phyloP scores from a whole-genome alignment of 2,113 vertebrate genomes.

The Hydrochoerus hydrochaeris region DNA sequence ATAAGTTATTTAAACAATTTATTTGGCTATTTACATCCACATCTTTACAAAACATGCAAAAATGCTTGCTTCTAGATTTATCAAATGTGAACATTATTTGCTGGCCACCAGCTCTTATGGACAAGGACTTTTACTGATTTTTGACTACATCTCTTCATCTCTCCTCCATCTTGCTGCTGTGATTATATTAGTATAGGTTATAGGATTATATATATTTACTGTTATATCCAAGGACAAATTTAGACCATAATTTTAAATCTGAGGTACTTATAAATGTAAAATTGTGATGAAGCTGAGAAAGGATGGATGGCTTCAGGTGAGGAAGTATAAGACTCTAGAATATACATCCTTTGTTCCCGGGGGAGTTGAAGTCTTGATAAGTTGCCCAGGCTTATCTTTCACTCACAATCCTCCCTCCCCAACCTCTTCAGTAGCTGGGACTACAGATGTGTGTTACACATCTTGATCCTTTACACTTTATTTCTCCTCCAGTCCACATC shows the following conservation, averaged over 20 bases:
- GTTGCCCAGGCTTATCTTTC: background rate
- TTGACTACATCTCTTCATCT: background rate
- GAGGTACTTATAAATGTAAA: background rate
- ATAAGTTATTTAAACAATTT: background rate
- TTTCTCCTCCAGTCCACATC: background rate
- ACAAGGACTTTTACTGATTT: background rate
- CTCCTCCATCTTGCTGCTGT: background rate
- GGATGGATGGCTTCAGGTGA: background rate
- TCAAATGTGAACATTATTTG: background rate
- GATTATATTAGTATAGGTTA: background rate
- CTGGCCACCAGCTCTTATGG: background rate
- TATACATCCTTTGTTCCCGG: background rate
- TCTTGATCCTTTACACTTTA: background rate
- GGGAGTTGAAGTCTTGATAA: background rate
- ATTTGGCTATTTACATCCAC: background rate
- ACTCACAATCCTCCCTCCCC: background rate
- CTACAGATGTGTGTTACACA: background rate
- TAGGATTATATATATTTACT: background rate
- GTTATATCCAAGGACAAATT: background rate
- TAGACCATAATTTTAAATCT: background rate
- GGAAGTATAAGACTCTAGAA: background rate
- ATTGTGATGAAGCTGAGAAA: background rate
- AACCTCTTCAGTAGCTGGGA: background rate
- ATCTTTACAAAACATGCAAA: background rate
- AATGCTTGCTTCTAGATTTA: background rate